Evolutionary conservation across 2,113 vertebrate genomes (phyloP).

Genomic region (Eulemur rufifrons): DNA sequence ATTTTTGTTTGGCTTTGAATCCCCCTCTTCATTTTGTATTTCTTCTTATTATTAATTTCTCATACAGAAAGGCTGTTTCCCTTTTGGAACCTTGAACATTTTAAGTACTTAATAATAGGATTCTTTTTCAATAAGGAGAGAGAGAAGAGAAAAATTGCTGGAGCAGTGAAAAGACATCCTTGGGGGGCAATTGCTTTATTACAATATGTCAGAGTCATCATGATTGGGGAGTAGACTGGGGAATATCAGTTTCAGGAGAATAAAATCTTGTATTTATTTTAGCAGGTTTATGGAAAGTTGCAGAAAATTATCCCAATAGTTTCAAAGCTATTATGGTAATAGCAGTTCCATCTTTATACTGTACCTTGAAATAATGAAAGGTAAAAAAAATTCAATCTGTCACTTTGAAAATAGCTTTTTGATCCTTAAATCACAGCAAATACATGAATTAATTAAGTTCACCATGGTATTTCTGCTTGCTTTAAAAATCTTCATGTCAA

Average conservation of each 20-base stretch:
- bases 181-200: conserved; percentile 71
- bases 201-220: conserved; percentile 65
- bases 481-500: conserved; percentile 28
- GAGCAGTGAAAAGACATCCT: conserved; percentile 57
- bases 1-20: conserved; percentile 67
- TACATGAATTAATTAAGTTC: conserved; percentile 52
- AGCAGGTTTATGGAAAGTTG: conserved; percentile 59
- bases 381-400: conserved; percentile 42
- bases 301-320: conserved; percentile 51
- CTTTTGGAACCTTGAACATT: conserved; percentile 70
- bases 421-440: conserved; percentile 52
- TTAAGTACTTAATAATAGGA: conserved; percentile 75
- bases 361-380: conserved; percentile 47
- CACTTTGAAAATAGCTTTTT: conserved; percentile 55
- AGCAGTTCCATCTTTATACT: background rate
- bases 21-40: conserved; percentile 38
- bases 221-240: conserved; percentile 36
- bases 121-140: conserved; percentile 65
- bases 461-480: conserved; percentile 7
- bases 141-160: conserved; percentile 65
- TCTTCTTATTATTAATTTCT: conserved; percentile 76
- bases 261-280: conserved; percentile 67
- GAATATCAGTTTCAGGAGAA: conserved; percentile 51
- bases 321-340: conserved; percentile 52
- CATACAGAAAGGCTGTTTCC: conserved; percentile 58